Evolutionary conservation across 2,888 invertebrate genomes (phyloP).

Genomic region (Eutolmus rufibarbis): DNA sequence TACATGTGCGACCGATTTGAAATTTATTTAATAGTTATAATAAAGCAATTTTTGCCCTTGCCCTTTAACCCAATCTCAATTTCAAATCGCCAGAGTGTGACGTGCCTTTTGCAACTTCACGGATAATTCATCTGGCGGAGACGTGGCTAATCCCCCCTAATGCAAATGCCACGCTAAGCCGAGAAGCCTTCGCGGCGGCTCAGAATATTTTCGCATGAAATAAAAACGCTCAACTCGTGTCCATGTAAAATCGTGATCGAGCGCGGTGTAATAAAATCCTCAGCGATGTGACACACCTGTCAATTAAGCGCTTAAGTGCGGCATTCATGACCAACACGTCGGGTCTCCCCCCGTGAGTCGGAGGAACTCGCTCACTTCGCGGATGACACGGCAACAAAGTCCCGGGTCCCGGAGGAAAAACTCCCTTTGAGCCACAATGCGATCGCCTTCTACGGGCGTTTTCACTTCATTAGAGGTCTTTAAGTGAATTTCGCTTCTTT

Average conservation of each 20-base stretch:
- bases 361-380: conserved; percentile 4
- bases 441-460: conserved; percentile 33
- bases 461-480: conserved; percentile 39
- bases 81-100: not conserved
- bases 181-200: not conserved
- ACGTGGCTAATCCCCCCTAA: not conserved
- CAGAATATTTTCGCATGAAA: not conserved
- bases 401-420: not conserved
- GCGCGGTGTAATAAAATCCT: conserved; percentile 33
- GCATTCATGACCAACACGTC: conserved; percentile 37
- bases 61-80: not conserved
- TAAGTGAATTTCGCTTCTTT: conserved; percentile 17
- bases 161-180: not conserved
- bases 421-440: conserved; percentile 15
- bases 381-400: conserved; percentile 35
- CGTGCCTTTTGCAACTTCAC: not conserved
- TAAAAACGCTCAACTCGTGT: not conserved
- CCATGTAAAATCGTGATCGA: conserved; percentile 34
- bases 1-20: no score
- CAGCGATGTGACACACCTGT: conserved; percentile 37
- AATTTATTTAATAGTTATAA: no score
- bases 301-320: conserved; percentile 40
- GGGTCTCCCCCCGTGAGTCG: conserved; percentile 11
- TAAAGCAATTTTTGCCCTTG: no score
- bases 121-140: not conserved